Base-by-base conservation (phyloP, 2,888 invertebrate species). In the Allophyes oxyacanthae region DNA sequence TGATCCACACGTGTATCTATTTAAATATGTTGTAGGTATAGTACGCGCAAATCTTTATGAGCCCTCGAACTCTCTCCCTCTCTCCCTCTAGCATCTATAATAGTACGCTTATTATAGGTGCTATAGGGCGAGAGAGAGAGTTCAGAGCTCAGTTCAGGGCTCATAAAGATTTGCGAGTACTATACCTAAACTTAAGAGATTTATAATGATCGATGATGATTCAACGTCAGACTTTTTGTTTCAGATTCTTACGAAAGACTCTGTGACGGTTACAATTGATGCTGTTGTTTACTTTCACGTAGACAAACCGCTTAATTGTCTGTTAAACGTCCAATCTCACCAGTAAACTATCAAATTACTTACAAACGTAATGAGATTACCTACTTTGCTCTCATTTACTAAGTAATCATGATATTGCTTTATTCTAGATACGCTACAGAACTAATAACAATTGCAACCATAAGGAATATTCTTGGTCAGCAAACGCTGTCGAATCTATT, bases 191-290 rank as follows among this genome's bases (percentile, higher is more conserved):
- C n/a, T n/a, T n/a, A n/a, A n/a, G n/a, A n/a, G 20, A 2, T 28
- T 4, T 28, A 6, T 1, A 28, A 1, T 28, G 1, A 8, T 28
- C 28, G 8, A 6, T 8, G 28, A 6, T 28, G 28, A 28, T 6
- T 28, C 28, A 28, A 6, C 2, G 7, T 28, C 7, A 28, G 34
- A 26, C 11, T 14, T 95, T 95, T 96, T 49, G 91, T 98, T 94
- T 97, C 75, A 97, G 98, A 52, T 88, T 45, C 78, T 89, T 32
- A 88, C 87, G 36, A 98, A 97, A 92, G 98, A 98, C 88, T 97
- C 97, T 4, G 98, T 98, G n/a, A 98, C 98, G 0, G 98, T 98
- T 1, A 96, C 97, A 4, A 98, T 98, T 6, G 98, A 98, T 84
- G 98, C 98, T 0, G 96, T 97, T 10, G 96, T 97, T 46, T 97